phyloP scores from a whole-genome alignment of 2,113 vertebrate species.

The Mustelus asterias region DNA sequence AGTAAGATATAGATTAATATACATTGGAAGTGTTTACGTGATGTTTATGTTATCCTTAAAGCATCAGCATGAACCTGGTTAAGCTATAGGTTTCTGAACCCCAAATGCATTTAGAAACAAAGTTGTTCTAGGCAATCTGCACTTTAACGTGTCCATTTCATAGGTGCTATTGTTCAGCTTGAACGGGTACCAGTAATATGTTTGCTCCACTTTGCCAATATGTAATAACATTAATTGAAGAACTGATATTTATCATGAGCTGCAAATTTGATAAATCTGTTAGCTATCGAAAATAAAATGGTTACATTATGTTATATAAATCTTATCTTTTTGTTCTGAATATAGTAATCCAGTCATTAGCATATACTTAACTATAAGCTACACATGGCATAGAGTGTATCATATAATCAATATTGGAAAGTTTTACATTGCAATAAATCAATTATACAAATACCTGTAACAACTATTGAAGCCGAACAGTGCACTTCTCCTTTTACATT shows the following conservation, averaged over 20 bases:
- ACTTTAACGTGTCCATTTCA: background rate
- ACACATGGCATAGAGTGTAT: background rate
- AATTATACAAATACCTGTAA: slow-evolving; percentile 47
- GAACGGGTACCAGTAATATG: background rate
- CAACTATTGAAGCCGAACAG: slow-evolving; percentile 46
- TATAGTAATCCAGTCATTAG: background rate
- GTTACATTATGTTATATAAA: background rate
- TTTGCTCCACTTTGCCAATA: background rate
- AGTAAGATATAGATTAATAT: background rate
- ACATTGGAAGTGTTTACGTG: background rate
- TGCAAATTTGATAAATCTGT: background rate
- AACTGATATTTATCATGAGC: background rate
- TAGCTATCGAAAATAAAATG: background rate
- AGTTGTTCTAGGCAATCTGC: background rate
- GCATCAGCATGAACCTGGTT: background rate
- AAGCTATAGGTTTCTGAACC: background rate
- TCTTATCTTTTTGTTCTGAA: background rate
- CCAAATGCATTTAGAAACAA: background rate
- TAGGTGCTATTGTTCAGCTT: background rate
- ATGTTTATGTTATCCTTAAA: background rate
- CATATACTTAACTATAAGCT: background rate
- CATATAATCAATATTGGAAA: background rate
- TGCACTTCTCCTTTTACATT: slow-evolving; percentile 47
- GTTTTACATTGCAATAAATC: background rate
- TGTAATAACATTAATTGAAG: background rate